Percentiles rank a stretch among this genome's conserved stretches.
These are phyloP conservation scores for Neria commutata DNA, from an alignment of 2,888 invertebrate genomes.

Conservation along the genomic window DNA sequence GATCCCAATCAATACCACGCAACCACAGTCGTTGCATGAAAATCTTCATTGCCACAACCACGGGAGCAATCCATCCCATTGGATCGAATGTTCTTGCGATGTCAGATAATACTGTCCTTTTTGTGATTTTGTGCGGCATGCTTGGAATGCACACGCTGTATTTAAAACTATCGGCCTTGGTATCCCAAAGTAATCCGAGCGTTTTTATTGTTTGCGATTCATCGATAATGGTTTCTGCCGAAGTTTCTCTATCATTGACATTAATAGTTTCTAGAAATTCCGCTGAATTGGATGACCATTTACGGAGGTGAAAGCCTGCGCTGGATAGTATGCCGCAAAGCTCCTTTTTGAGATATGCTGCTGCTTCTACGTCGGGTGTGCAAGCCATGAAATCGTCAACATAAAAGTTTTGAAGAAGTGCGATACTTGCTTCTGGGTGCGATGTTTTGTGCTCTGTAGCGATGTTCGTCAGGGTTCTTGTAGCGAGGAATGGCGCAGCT, in stretches of 20 bases:
- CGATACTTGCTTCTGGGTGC: not conserved
- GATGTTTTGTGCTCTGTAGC: not conserved
- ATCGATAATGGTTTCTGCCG: slow-evolving; percentile 10
- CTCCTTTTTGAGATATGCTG: not conserved
- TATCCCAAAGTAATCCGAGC: slow-evolving; percentile 16
- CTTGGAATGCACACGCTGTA: slow-evolving; percentile 11
- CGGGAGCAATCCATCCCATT: slow-evolving; percentile 13
- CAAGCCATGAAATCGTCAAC: slow-evolving; percentile 1
- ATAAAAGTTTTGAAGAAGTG: not conserved
- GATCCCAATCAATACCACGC: slow-evolving; percentile 13
- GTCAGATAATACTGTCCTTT: slow-evolving; percentile 9
- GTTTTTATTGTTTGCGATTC: slow-evolving; percentile 16
- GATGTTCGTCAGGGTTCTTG: not conserved
- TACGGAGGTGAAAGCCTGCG: not conserved
- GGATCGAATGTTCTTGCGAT: slow-evolving; percentile 16
- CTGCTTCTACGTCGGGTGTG: slow-evolving; percentile 4
- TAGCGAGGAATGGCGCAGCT: slow-evolving; percentile 12
- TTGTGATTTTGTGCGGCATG: not conserved
- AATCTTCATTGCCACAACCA: slow-evolving; percentile 12
- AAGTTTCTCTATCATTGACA: slow-evolving; percentile 8
- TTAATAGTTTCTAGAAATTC: not conserved
- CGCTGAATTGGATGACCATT: slow-evolving; percentile 7
- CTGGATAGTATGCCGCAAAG: not conserved
- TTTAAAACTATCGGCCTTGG: slow-evolving; percentile 10
- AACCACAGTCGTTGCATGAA: slow-evolving; percentile 17